phyloP scores from a whole-genome alignment of 30 jellyfish, hydroid and myxozoan genomes.

The Aurelia aurita complex sp. Pacific region DNA sequence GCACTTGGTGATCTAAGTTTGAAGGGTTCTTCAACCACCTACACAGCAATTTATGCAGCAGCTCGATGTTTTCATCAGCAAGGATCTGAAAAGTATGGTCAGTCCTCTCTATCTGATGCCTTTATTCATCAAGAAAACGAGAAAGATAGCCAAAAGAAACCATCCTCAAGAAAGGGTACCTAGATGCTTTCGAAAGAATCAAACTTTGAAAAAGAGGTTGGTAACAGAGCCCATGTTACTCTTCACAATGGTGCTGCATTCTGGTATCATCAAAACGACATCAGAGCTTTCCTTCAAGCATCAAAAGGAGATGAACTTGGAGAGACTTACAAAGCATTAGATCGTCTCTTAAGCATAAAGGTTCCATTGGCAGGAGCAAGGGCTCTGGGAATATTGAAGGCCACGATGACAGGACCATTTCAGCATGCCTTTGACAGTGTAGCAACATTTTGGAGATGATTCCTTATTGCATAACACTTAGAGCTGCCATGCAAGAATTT shows the following conservation, averaged over 20 bases:
- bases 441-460: slow-evolving; percentile 17
- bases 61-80: slow-evolving; percentile 18
- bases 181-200: slow-evolving; percentile 14
- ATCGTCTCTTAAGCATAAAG: neutral
- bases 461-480: slow-evolving; percentile 4
- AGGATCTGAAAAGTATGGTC: slow-evolving; percentile 20
- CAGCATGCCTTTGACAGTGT: slow-evolving; percentile 20
- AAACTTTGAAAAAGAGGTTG: slow-evolving; percentile 36
- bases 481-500: slow-evolving; percentile 1
- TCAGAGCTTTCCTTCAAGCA: neutral
- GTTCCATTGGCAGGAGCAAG: slow-evolving; percentile 43
- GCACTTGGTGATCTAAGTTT: slow-evolving; percentile 1
- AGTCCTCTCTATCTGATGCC: neutral
- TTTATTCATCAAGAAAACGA: no score
- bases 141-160: no score
- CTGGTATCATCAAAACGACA: slow-evolving; percentile 21
- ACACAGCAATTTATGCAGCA: slow-evolving; percentile 35
- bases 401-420: slow-evolving; percentile 2
- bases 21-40: slow-evolving; percentile 25
- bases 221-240: slow-evolving; percentile 35
- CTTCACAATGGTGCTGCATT: slow-evolving; percentile 37
- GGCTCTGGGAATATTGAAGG: slow-evolving; percentile 20
- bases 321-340: neutral
- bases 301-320: slow-evolving; percentile 3
- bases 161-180: neutral